Evolutionary conservation across 2,113 vertebrate species (phyloP).

Genomic region (Percina caprodes): DNA sequence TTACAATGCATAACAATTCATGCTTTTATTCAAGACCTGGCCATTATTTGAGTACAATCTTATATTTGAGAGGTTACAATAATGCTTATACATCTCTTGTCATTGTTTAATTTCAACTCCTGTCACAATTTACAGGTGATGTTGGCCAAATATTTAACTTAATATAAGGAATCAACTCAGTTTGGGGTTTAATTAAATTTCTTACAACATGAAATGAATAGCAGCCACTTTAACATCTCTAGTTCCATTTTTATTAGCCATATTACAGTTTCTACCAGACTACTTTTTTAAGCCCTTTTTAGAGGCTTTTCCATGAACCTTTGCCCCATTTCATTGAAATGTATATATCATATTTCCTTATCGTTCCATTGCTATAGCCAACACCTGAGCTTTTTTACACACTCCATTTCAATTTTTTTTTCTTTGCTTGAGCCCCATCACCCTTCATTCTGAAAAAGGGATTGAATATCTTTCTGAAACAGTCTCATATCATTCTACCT

Average conservation of each 20-base stretch:
- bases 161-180: neutral
- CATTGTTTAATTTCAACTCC: neutral
- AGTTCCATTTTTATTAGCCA: neutral
- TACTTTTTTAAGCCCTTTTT: neutral
- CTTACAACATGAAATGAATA: neutral
- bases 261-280: neutral
- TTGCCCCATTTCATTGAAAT: slow-evolving; percentile 38
- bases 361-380: slow-evolving; percentile 31
- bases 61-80: neutral
- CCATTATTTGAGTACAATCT: neutral
- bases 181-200: neutral
- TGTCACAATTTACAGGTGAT: neutral
- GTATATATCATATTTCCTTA: slow-evolving; percentile 47
- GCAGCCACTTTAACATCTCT: neutral
- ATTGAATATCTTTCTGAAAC: slow-evolving; percentile 49
- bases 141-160: neutral
- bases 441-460: slow-evolving; percentile 29
- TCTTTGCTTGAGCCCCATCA: slow-evolving; percentile 36
- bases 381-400: slow-evolving; percentile 14
- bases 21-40: neutral
- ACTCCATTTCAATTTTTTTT: slow-evolving; percentile 39
- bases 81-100: neutral
- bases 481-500: slow-evolving; percentile 32
- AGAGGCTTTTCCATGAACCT: slow-evolving; percentile 1
- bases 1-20: too few relatives aligned